phyloP scores from a whole-genome alignment of 2,797 vertebrate species.

The Pipistrellus pipistrellus region DNA sequence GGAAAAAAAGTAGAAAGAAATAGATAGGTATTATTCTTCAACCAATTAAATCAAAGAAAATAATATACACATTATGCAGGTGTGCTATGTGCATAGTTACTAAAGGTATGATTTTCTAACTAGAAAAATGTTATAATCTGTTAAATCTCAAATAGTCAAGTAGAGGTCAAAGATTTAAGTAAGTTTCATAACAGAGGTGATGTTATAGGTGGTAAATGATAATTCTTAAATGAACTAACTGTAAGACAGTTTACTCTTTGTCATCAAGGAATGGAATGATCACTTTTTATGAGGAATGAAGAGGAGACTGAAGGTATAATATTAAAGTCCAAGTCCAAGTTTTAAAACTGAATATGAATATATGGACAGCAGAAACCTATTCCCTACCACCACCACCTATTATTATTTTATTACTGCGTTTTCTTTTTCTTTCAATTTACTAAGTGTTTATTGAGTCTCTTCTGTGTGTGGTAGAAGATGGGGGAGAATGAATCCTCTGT shows the following conservation, averaged over 20 bases:
- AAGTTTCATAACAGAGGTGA: neutral
- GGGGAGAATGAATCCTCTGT: neutral
- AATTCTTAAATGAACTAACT: slow-evolving; percentile 45
- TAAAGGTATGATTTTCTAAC: slow-evolving; percentile 1
- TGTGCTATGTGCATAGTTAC: neutral
- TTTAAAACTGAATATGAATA: slow-evolving; percentile 47
- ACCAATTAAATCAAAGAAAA: slow-evolving; percentile 26
- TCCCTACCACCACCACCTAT: neutral
- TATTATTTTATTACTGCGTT: neutral
- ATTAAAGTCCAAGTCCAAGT: slow-evolving; percentile 11
- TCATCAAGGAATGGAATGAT: neutral
- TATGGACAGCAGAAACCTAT: neutral
- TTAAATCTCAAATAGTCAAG: neutral
- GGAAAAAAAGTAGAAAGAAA: neutral
- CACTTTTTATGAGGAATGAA: slow-evolving; percentile 19
- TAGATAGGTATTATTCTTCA: neutral
- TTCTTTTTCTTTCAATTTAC: neutral
- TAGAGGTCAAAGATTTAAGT: slow-evolving; percentile 36
- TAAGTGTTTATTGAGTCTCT: neutral
- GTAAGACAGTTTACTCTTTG: neutral
- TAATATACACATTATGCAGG: neutral
- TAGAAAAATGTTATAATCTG: neutral
- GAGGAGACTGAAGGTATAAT: neutral
- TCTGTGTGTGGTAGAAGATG: neutral
- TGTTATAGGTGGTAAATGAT: neutral